Evolutionary conservation across 1,140 invertebrate genomes (phyloP), one percentile per base, ranked within the genome.

Genomic region (Drosophila sechellia): DNA sequence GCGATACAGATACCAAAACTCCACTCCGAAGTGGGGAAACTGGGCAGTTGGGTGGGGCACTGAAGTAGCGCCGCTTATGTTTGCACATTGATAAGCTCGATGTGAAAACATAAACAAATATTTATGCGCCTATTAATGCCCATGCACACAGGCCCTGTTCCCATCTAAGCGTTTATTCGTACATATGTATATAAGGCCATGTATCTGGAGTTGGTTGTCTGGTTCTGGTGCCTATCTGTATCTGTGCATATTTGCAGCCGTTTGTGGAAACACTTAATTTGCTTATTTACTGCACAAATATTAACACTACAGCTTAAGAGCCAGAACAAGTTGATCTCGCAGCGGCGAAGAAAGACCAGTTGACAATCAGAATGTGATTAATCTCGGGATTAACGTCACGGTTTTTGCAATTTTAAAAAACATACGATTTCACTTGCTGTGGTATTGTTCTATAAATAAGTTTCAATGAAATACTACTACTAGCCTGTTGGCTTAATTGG

Each of bases 21-120:
- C 15, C 25, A 40, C 48, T 35, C 13, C 48, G 6, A n/a, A 17
- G 10, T 31, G 31, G 4, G 34, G 46, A 40, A 53, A 42, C 46
- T 15, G 42, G 43, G 37, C 37, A 46, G 39, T 11, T 15, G 31
- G 20, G n/a, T 11, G 22, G 11, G 37, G 31, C 8, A 31, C 58
- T 34, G 22, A 46, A 70, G 61, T 59, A 59, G 73, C 58, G 64
- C 64, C 75, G 53, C 53, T 70, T 42, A 43, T 87, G 84, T 89
- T 87, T 87, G 79, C 66, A 68, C 43, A 55, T 60, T 79, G 83
- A 87, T 87, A 87, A 89, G 71, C 58, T 48, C 48, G 43, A 81
- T 86, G 73, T 71, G 74, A 83, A 83, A 81, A 78, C 66, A 72
- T 68, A 76, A 58, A 76, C 83, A 87, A 86, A 87, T 87, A 86